Conservation (phyloP, 1,140 invertebrate genomes). For the Drosophila ohnishii region DNA sequence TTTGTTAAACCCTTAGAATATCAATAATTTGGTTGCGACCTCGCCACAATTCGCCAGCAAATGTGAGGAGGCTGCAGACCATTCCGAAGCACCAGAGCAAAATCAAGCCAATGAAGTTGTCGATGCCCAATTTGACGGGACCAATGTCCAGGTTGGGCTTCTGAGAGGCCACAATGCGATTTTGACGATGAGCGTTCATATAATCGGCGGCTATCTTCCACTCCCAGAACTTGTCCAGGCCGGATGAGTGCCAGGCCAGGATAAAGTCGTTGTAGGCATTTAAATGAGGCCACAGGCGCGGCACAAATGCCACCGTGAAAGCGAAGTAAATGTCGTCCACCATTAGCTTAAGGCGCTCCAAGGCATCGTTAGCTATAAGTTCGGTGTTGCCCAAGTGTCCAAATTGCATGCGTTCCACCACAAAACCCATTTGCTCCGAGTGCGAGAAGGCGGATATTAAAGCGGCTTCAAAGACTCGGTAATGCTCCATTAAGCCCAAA, state of each 20-base stretch:
- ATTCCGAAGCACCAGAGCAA: constrained; percentile 71
- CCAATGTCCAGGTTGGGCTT: constrained; percentile 58
- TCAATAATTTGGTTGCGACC: neutral
- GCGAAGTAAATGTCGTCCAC: constrained; percentile 71
- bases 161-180: constrained; percentile 63
- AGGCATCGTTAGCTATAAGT: constrained; percentile 57
- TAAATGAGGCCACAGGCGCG: constrained; percentile 65
- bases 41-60: constrained; percentile 53
- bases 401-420: constrained; percentile 69
- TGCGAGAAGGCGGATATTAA: constrained; percentile 48
- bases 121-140: constrained; percentile 64
- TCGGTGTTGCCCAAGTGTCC: constrained; percentile 70
- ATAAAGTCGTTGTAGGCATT: constrained; percentile 61
- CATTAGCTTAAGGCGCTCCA: constrained; percentile 71
- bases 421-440: constrained; percentile 72
- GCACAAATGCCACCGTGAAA: constrained; percentile 58
- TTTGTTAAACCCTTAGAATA: neutral
- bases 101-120: constrained; percentile 69
- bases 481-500: constrained; percentile 51
- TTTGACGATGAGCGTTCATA: constrained; percentile 67
- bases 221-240: constrained; percentile 75
- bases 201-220: constrained; percentile 69
- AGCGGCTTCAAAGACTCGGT: constrained; percentile 34
- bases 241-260: constrained; percentile 67
- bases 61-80: constrained; percentile 59